Conservation (phyloP, 2,888 invertebrate species). For the Lithophane socia region DNA sequence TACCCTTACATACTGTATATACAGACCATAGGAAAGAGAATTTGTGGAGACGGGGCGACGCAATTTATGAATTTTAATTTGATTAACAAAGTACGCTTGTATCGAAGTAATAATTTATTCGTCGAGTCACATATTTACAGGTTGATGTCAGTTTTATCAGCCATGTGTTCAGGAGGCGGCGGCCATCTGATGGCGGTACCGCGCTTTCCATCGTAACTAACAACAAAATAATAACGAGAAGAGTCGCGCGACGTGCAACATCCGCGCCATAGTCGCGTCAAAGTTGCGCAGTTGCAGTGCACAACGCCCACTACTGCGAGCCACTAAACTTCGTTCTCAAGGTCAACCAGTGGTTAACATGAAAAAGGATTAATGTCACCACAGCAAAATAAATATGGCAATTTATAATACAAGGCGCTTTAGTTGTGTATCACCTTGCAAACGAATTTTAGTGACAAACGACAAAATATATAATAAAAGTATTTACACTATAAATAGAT, state of each 20-base stretch:
- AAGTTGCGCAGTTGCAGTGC: neutral
- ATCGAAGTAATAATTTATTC: conserved; percentile 27
- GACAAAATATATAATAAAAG: conserved; percentile 16
- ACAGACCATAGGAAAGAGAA: neutral
- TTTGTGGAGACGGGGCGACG: conserved; percentile 15
- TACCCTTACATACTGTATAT: no score
- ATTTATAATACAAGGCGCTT: neutral
- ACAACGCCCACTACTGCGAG: neutral
- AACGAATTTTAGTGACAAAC: conserved; percentile 24
- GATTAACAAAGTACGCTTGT: conserved; percentile 16
- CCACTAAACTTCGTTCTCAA: conserved; percentile 24
- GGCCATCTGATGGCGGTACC: conserved; percentile 35
- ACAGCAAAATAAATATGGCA: neutral
- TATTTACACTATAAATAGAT: conserved; percentile 46
- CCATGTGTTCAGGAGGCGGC: conserved; percentile 24
- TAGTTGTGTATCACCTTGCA: neutral
- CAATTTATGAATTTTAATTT: conserved; percentile 11
- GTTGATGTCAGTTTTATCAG: conserved; percentile 29
- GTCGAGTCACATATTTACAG: conserved; percentile 32
- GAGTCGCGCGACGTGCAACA: neutral
- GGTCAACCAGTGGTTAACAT: neutral
- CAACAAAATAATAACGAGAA: conserved; percentile 30
- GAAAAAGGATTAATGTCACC: neutral
- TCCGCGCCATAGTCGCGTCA: neutral
- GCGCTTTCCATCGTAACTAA: conserved; percentile 28